phyloP scores from a whole-genome alignment of 2,888 invertebrate genomes.

The Thecophora atra region DNA sequence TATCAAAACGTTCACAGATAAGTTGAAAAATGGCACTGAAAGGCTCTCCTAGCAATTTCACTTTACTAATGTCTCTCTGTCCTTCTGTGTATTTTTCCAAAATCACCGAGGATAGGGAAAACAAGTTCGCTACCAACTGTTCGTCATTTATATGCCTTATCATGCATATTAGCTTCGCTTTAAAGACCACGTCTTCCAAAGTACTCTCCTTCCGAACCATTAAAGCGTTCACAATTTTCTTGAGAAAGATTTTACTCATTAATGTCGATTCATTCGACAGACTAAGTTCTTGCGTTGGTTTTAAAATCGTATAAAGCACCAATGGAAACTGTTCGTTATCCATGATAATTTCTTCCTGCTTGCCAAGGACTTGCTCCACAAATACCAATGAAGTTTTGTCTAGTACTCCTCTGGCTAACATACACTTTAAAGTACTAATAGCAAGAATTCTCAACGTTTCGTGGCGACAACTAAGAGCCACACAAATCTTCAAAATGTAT shows the following conservation, averaged over 20 bases:
- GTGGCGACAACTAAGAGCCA: conserved; percentile 71
- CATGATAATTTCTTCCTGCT: conserved; percentile 71
- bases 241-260: neutral
- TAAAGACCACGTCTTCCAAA: conserved; percentile 44
- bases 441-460: conserved; percentile 69
- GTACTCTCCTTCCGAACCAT: neutral
- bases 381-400: conserved; percentile 63
- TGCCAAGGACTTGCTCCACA: conserved; percentile 53
- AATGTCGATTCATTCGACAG: too few species aligned
- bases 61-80: conserved; percentile 14
- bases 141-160: conserved; percentile 57
- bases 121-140: conserved; percentile 46
- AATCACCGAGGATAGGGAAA: conserved; percentile 50
- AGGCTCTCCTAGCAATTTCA: conserved; percentile 66
- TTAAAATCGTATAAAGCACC: conserved; percentile 71
- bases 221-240: conserved; percentile 2
- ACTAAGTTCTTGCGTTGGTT: conserved; percentile 29
- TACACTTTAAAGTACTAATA: conserved; percentile 67
- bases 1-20: conserved; percentile 70
- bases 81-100: conserved; percentile 42
- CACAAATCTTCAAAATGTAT: conserved; percentile 56
- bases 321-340: conserved; percentile 75
- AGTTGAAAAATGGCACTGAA: conserved; percentile 69
- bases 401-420: conserved; percentile 39
- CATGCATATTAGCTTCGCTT: conserved; percentile 49